phyloP scores from a whole-genome alignment of 2,113 vertebrate species.

The Microcebus ravelobensis region DNA sequence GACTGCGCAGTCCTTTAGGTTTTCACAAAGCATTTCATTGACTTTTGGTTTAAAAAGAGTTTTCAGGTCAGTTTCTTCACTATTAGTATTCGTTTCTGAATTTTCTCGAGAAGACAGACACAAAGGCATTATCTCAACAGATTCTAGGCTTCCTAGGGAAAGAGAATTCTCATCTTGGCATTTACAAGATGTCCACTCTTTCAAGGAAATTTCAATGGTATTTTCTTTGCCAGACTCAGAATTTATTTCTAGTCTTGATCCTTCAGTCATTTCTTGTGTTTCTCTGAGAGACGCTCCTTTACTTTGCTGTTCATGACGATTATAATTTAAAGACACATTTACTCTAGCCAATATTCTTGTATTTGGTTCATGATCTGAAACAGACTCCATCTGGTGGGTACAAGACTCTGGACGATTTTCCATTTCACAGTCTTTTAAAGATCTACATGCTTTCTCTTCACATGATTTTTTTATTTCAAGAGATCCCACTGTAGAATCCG shows the following conservation, averaged over 20 bases:
- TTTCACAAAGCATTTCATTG: background rate
- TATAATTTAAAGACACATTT: background rate
- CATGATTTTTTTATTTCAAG: slow-evolving; percentile 53
- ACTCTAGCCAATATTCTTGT: background rate
- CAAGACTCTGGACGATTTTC: background rate
- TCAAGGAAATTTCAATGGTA: slow-evolving; percentile 10
- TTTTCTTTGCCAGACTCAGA: slow-evolving; percentile 44
- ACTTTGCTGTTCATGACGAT: background rate
- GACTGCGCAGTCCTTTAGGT: background rate
- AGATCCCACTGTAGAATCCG: slow-evolving; percentile 26
- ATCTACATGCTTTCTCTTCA: slow-evolving; percentile 22
- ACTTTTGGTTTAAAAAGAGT: background rate
- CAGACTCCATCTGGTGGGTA: background rate
- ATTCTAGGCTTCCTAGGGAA: background rate
- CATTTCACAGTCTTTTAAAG: slow-evolving; percentile 45
- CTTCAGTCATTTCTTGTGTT: background rate
- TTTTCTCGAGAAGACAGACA: slow-evolving; percentile 41
- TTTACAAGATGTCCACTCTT: slow-evolving; percentile 43
- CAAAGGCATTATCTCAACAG: background rate
- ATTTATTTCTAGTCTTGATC: background rate
- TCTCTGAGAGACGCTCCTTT: background rate
- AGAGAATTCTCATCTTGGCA: background rate
- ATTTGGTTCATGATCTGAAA: background rate
- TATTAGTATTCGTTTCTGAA: slow-evolving; percentile 17
- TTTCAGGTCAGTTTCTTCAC: background rate